Evolutionary conservation across 2,888 invertebrate genomes (phyloP), one percentile per base, ranked within the genome.

Genomic region (Zaprionus bogoriensis): DNA sequence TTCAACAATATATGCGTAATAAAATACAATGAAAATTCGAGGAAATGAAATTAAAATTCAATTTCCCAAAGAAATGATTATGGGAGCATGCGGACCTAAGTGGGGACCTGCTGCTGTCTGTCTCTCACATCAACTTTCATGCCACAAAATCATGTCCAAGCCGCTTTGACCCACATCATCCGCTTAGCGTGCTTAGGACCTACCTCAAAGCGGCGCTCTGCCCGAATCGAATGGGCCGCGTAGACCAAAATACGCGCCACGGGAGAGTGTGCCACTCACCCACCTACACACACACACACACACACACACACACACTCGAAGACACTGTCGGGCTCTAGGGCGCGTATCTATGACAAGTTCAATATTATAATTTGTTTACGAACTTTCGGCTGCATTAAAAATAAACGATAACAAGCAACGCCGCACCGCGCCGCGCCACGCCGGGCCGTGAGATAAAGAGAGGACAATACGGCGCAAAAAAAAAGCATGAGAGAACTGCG

Each of bases 301-400:
- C 17, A 19, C 10, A 19, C 23, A 27, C 57, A 10, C 28, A 14
- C 7, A 28, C 25, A 52, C 30, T 30, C 47, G 19, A 27, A 45
- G 12, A 19, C n/a, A 14, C 10, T 17, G 4, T 19, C 30, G 30
- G 4, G 25, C 30, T n/a, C 9, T 45, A 52, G 52, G 53, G 60
- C 64, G 77, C 77, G 84, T 83, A 83, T 81, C 84, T 81, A 83
- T 81, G 84, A 81, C 84, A 81, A 86, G 81, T 81, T 81, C 81
- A 81, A 81, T 81, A 81, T 86, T 81, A 86, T 81, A 81, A 86
- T 81, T 81, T 81, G 81, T 81, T 81, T 81, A 84, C 81, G 74
- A 81, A 81, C 84, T 86, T 86, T 83, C 55, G 63, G 53, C 50
- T 77, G 76, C 79, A 58, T 85, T 72, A 72, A 78, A 75, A 68